Conservation (phyloP, 1,140 invertebrate genomes). For the Drosophila orosa region DNA sequence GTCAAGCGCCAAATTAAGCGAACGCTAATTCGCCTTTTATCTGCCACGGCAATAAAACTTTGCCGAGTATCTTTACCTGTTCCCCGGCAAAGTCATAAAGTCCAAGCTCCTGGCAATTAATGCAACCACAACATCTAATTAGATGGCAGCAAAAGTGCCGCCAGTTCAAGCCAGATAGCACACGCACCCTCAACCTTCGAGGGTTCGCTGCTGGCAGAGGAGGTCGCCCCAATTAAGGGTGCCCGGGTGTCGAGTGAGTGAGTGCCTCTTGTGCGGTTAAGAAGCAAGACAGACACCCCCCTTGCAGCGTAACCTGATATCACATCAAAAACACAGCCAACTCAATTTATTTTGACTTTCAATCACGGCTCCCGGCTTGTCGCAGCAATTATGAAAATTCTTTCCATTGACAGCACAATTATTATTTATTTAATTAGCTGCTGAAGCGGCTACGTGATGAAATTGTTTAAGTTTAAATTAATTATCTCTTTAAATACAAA, state of each 20-base stretch:
- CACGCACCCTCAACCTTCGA: constrained; percentile 43
- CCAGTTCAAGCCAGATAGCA: constrained; percentile 61
- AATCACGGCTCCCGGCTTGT: constrained; percentile 6
- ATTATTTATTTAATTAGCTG: constrained; percentile 46
- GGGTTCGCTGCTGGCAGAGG: neutral
- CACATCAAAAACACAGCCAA: constrained; percentile 34
- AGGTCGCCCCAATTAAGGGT: constrained; percentile 57
- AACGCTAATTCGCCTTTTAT: constrained; percentile 70
- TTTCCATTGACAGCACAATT: constrained; percentile 29
- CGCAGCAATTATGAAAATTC: constrained; percentile 8
- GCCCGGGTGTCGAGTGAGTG: constrained; percentile 44
- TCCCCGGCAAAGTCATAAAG: constrained; percentile 72
- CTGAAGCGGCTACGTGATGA: neutral
- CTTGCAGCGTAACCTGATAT: constrained; percentile 39
- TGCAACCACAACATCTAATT: constrained; percentile 74
- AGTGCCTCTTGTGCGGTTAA: constrained; percentile 64
- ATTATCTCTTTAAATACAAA: neutral
- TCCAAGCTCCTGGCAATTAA: constrained; percentile 67
- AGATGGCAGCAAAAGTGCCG: constrained; percentile 65
- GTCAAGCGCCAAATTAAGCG: constrained; percentile 54
- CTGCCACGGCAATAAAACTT: constrained; percentile 57
- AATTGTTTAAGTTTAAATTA: constrained; percentile 4
- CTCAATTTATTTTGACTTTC: constrained; percentile 39
- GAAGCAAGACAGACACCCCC: constrained; percentile 54
- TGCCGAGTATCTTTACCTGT: constrained; percentile 19